Conservation (phyloP, 2,113 vertebrate species). For the Bubo bubo region DNA sequence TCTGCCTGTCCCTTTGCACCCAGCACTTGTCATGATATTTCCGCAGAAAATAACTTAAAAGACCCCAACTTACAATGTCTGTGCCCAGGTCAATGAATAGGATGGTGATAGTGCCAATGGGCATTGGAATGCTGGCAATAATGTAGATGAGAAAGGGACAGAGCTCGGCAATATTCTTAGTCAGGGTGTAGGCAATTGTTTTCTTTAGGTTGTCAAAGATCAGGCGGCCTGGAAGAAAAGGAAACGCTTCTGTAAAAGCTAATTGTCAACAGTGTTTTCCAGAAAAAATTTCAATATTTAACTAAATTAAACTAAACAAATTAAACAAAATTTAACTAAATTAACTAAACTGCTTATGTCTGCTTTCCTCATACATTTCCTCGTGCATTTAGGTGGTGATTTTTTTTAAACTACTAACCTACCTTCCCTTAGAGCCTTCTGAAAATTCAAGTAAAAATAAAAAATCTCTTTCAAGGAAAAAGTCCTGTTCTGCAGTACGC, state of each 20-base stretch:
- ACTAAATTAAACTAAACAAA: too few species aligned
- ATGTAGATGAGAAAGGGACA: slow-evolving; percentile 84
- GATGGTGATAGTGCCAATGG: slow-evolving; percentile 84
- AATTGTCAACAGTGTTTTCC: not conserved
- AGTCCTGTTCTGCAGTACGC: accelerated
- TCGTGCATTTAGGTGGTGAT: not conserved
- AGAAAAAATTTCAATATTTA: not conserved
- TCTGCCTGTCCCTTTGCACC: not conserved
- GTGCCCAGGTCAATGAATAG: slow-evolving; percentile 84
- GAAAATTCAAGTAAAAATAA: not conserved
- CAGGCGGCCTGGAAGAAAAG: slow-evolving; percentile 72
- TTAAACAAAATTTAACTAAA: too few species aligned
- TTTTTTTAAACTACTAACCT: not conserved
- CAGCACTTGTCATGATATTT: too few species aligned
- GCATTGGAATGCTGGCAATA: slow-evolving; percentile 76
- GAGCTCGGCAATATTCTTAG: slow-evolving; percentile 84
- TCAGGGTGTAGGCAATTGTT: slow-evolving; percentile 83
- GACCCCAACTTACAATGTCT: slow-evolving; percentile 76
- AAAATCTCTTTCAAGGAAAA: not conserved
- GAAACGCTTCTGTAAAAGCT: not conserved
- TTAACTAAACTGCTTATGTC: not conserved
- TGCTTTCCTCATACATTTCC: not conserved
- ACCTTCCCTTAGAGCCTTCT: not conserved
- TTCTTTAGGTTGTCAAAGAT: slow-evolving; percentile 87
- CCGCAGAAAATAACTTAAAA: not conserved